Conservation (phyloP, 1,140 invertebrate species). For the Drosophila pseudoananassae region DNA sequence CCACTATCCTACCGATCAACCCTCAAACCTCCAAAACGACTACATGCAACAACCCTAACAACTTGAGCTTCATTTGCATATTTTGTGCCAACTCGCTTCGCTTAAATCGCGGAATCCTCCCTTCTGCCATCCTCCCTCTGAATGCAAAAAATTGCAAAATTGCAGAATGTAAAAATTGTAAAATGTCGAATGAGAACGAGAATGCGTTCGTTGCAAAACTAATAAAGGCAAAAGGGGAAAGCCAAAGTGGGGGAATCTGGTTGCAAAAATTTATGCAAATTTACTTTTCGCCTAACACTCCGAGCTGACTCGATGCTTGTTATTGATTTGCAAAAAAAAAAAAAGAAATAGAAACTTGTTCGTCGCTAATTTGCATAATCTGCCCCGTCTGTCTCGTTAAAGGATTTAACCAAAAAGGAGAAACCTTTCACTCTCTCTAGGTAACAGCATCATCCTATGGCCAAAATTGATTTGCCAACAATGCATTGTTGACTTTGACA, state of each 20-base stretch:
- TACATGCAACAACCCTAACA: conserved; percentile 62
- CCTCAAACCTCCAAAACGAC: conserved; percentile 41
- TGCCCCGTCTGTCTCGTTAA: conserved; percentile 67
- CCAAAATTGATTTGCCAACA: conserved; percentile 63
- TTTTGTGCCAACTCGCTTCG: conserved; percentile 60
- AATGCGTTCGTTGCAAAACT: conserved; percentile 61
- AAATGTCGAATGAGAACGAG: conserved; percentile 58
- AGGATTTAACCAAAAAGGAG: conserved; percentile 59
- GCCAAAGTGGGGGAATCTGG: conserved; percentile 17
- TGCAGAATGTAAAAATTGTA: conserved; percentile 60
- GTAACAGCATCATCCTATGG: conserved; percentile 37
- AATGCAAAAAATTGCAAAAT: conserved; percentile 64
- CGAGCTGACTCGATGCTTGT: conserved; percentile 52
- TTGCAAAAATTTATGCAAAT: conserved; percentile 67
- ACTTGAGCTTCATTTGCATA: conserved; percentile 81
- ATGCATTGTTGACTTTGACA: conserved; percentile 75
- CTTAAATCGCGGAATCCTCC: conserved; percentile 13
- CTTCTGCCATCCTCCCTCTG: conserved; percentile 1
- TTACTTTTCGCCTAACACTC: conserved; percentile 52
- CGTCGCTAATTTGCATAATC: conserved; percentile 76
- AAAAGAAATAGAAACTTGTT: conserved; percentile 40
- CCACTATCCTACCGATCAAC: conserved; percentile 59
- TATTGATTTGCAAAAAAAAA: conserved; percentile 60
- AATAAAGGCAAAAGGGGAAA: conserved; percentile 63
- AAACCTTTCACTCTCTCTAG: conserved; percentile 61